phyloP scores from a whole-genome alignment of 2,797 vertebrate species.

The Bucorvus abyssinicus region DNA sequence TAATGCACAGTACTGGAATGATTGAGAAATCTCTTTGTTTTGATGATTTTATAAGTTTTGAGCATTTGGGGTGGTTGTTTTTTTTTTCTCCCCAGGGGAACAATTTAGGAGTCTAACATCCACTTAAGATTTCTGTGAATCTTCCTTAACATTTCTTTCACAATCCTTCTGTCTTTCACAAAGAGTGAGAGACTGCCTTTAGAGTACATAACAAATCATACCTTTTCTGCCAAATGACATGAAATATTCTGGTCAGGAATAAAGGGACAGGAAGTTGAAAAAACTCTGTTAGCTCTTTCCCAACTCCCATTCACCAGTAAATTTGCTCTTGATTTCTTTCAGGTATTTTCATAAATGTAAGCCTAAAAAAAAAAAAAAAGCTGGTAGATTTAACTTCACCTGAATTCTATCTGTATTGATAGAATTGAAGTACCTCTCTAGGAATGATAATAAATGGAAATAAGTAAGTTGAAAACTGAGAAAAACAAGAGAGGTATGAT shows the following conservation, averaged over 20 bases:
- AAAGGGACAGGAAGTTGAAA: not conserved
- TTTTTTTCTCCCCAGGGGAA: not conserved
- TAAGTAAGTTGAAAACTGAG: not conserved
- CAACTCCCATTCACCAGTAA: not conserved
- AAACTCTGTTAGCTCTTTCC: not conserved
- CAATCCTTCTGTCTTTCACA: not conserved
- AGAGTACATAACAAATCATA: not conserved
- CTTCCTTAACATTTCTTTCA: not conserved
- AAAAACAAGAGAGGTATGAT: not conserved
- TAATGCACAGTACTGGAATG: not conserved
- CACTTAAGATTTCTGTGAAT: not conserved
- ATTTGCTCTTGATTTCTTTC: not conserved
- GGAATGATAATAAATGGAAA: not conserved
- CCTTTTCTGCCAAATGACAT: not conserved
- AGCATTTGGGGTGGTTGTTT: not conserved
- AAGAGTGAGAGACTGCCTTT: not conserved
- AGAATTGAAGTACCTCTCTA: not conserved
- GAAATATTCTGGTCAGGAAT: not conserved
- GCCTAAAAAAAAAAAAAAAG: not conserved
- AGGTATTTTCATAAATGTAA: not conserved
- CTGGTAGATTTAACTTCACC: not conserved
- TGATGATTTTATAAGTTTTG: not conserved
- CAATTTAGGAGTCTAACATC: not conserved
- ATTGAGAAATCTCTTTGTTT: not conserved
- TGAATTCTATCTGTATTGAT: not conserved